phyloP scores from a whole-genome alignment of 1,140 invertebrate genomes.

The Drosophila lowei region DNA sequence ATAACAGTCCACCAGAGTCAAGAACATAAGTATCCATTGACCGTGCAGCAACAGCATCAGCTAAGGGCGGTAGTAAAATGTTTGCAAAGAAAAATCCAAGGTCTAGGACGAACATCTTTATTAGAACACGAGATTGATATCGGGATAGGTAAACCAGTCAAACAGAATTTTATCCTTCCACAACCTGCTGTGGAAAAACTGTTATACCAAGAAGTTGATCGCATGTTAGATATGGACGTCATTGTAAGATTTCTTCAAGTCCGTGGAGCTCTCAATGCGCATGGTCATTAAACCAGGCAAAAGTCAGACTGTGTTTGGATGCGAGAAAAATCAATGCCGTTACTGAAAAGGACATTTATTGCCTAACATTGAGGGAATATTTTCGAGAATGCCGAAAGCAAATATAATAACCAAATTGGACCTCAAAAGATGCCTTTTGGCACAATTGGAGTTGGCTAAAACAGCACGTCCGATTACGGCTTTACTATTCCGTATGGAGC shows the following conservation, averaged over 20 bases:
- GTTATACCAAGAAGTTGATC: too few relatives aligned
- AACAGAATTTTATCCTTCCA: too few relatives aligned
- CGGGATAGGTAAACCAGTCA: too few relatives aligned
- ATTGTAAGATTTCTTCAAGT: constrained; percentile 1
- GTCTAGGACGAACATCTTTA: too few relatives aligned
- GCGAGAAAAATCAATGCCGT: background rate
- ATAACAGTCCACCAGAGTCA: too few relatives aligned
- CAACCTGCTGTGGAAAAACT: too few relatives aligned
- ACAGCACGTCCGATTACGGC: background rate
- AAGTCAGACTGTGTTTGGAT: background rate
- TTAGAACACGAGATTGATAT: too few relatives aligned
- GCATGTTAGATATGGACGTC: background rate
- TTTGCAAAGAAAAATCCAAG: too few relatives aligned
- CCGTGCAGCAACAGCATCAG: too few relatives aligned
- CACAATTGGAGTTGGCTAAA: background rate
- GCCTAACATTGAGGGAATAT: background rate
- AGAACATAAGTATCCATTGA: too few relatives aligned
- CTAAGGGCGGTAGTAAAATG: too few relatives aligned
- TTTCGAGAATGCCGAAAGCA: background rate
- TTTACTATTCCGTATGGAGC: background rate
- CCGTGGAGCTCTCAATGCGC: background rate
- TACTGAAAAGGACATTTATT: background rate
- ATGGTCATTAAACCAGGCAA: background rate
- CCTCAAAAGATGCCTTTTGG: background rate
- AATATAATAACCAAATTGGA: background rate